phyloP scores from a whole-genome alignment of 2,797 vertebrate genomes.

The Poliocrania exsul region DNA sequence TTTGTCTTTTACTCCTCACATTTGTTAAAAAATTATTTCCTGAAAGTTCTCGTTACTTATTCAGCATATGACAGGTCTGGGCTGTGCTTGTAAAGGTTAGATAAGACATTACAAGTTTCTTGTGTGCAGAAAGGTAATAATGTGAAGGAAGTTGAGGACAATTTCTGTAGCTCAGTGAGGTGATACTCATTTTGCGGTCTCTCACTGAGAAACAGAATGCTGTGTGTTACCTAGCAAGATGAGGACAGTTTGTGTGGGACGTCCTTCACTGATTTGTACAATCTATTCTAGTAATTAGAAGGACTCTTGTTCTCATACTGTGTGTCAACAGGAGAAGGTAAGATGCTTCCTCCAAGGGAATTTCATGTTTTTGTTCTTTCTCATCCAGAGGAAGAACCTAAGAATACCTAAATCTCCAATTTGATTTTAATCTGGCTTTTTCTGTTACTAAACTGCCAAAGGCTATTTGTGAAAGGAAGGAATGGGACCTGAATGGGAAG shows the following conservation, averaged over 20 bases:
- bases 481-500: not conserved
- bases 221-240: not conserved
- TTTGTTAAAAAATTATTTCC: not conserved
- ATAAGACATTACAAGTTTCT: not conserved
- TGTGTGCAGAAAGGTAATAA: not conserved
- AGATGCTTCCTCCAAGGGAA: not conserved
- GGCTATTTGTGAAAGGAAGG: not conserved
- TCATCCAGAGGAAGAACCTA: not conserved
- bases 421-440: not conserved
- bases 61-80: not conserved
- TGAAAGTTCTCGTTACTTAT: not conserved
- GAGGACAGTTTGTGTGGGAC: not conserved
- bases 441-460: not conserved
- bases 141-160: not conserved
- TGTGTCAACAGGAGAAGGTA: not conserved
- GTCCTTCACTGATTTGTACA: not conserved
- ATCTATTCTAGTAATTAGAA: not conserved
- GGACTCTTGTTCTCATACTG: not conserved
- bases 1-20: not conserved
- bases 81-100: not conserved
- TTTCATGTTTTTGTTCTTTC: not conserved
- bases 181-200: not conserved
- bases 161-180: not conserved
- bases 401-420: not conserved
- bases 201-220: not conserved